phyloP scores from a whole-genome alignment of 2,888 invertebrate species.

The Mallateleia sp. region DNA sequence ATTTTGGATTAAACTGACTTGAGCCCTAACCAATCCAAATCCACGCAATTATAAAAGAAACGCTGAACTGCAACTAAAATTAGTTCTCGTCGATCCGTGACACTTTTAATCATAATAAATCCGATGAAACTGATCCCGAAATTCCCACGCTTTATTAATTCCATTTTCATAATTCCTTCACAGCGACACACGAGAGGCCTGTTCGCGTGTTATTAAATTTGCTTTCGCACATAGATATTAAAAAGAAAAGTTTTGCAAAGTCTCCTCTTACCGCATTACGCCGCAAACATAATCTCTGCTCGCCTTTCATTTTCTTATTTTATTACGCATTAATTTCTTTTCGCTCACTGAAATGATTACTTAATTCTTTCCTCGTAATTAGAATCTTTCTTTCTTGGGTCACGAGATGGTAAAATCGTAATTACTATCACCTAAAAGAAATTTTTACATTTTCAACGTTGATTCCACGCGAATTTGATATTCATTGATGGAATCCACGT shows the following conservation, averaged over 20 bases:
- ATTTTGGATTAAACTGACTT: constrained; percentile 30
- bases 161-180: constrained; percentile 21
- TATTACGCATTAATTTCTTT: constrained; percentile 30
- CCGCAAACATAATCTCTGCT: constrained; percentile 33
- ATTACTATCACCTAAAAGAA: no score
- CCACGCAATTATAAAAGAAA: background rate
- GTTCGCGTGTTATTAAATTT: constrained; percentile 33
- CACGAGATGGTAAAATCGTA: background rate
- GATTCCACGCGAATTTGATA: no score
- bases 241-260: constrained; percentile 26
- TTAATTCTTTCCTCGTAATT: constrained; percentile 14
- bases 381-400: background rate
- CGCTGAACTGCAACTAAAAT: background rate
- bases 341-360: constrained; percentile 33
- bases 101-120: background rate
- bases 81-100: background rate
- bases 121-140: background rate
- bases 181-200: constrained; percentile 35
- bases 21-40: background rate
- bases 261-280: constrained; percentile 46
- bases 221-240: constrained; percentile 29
- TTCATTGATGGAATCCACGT: no score
- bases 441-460: no score
- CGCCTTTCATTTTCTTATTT: constrained; percentile 44
- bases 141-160: constrained; percentile 19